Evolutionary conservation across 2,113 vertebrate genomes (phyloP).

Genomic region (Leucopternis melanops): DNA sequence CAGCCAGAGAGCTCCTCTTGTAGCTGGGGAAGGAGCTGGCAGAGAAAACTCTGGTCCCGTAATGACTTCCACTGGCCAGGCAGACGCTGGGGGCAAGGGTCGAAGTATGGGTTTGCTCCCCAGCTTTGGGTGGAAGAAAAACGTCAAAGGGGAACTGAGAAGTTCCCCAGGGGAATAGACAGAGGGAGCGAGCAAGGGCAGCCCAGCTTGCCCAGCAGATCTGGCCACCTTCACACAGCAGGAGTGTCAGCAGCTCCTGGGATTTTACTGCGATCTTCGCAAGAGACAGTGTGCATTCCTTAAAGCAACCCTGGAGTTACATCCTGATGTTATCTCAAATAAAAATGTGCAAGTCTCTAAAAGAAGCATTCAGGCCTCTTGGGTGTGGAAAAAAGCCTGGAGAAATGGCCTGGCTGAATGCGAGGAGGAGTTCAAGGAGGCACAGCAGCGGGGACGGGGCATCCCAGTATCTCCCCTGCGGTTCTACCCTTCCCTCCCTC

Average conservation of each 20-base stretch:
- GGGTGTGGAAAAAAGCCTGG: neutral
- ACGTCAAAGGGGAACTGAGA: neutral
- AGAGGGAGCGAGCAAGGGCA: neutral
- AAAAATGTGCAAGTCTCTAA: rapidly evolving
- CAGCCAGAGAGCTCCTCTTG: too few species aligned
- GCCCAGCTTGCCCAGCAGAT: neutral
- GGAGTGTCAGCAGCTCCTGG: neutral
- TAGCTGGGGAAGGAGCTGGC: neutral
- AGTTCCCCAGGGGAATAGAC: neutral
- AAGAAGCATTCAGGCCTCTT: neutral
- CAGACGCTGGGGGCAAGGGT: neutral
- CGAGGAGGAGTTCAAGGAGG: neutral
- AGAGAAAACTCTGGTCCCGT: neutral
- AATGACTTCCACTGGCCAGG: neutral
- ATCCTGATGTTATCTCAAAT: neutral
- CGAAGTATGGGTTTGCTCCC: neutral
- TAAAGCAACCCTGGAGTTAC: neutral
- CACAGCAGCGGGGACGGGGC: neutral
- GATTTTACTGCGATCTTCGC: neutral
- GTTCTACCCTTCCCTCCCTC: neutral
- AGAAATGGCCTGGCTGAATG: neutral
- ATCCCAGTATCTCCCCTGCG: rapidly evolving
- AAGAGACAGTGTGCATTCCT: neutral
- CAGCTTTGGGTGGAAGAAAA: too few species aligned
- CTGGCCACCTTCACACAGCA: neutral